These are phyloP conservation scores for Slavum lentiscoides DNA, from an alignment of 2,888 invertebrate species.

Conservation along the genomic window DNA sequence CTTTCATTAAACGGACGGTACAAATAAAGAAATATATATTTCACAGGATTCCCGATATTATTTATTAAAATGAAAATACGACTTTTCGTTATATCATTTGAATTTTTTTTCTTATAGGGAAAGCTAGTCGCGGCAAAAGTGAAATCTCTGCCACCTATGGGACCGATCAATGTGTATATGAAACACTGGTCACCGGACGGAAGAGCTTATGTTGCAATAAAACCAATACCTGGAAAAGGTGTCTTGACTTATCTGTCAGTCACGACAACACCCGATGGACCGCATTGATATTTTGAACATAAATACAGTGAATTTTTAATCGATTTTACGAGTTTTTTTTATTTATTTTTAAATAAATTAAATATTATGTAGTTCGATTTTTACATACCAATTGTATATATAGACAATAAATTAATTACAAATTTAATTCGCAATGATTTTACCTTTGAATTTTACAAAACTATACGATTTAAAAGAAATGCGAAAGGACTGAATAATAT, in stretches of 20 bases:
- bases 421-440: no score
- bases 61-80: no score
- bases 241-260: conserved; percentile 66
- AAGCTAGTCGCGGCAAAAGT: conserved; percentile 55
- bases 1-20: no score
- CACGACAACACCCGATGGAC: conserved; percentile 58
- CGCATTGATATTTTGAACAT: not conserved
- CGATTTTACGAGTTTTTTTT: not conserved
- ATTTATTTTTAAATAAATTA: not conserved
- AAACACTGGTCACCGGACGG: conserved; percentile 64
- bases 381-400: no score
- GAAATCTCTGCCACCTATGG: conserved; percentile 63
- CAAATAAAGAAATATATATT: not conserved
- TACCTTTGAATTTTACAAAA: no score
- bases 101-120: conserved; percentile 55
- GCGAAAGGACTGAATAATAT: no score
- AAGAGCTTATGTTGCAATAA: conserved; percentile 63
- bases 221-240: conserved; percentile 64
- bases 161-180: conserved; percentile 63
- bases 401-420: no score
- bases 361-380: no score
- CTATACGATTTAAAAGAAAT: no score
- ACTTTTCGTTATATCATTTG: no score
- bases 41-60: no score
- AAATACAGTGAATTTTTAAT: conserved; percentile 20